Base-by-base conservation (phyloP, 2,113 vertebrate species). In the Scortum barcoo region DNA sequence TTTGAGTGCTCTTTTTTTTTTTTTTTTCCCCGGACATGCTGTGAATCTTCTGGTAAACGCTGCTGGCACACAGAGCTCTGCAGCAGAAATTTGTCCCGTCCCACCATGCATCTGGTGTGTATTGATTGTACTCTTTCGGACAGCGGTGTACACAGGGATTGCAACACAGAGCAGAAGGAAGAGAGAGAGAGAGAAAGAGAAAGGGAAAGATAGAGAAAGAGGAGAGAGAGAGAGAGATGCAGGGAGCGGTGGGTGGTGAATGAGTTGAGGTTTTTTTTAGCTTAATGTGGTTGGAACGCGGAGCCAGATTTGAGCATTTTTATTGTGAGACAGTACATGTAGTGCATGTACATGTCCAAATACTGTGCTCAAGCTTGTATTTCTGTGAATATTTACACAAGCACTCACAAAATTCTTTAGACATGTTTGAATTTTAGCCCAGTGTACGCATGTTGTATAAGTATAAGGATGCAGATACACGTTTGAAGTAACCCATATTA, bases 61-160 rank as follows among this genome's bases (percentile, higher is more conserved):
- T 63, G 69, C 63, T 76, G 80, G 72, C 50, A 70, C 33, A 38
- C 53, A 60, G 48, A 50, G 77, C 84, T 84, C 86, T 92, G 89
- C 89, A 82, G 89, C 88, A 90, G 76, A 84, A 84, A 72, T 74
- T 2, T 84, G 74, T 86, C 76, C 82, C 13, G 11, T 83, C 85
- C 88, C 83, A 84, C 86, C 68, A 61, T 84, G 89, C 82, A 89
- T 87, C 81, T 91, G 82, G 58, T 60, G 36, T 42, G 65, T 91
- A 93, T 93, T 65, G 93, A 93, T 93, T 86, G 74, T 54, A 72
- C 84, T 89, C 83, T 83, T 87, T 87, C 11, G 78, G 88, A 84
- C 85, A 86, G 81, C 50, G 13, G 76, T 48, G 63, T 74, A 80
- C 61, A 74, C 56, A 72, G 76, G 60, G 76, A 86, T 68, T 81